A percentile compares a stretch with the other conserved stretches of the same genome.
phyloP scores from a whole-genome alignment of 2,888 invertebrate genomes.

The Schrankia costaestrigalis region DNA sequence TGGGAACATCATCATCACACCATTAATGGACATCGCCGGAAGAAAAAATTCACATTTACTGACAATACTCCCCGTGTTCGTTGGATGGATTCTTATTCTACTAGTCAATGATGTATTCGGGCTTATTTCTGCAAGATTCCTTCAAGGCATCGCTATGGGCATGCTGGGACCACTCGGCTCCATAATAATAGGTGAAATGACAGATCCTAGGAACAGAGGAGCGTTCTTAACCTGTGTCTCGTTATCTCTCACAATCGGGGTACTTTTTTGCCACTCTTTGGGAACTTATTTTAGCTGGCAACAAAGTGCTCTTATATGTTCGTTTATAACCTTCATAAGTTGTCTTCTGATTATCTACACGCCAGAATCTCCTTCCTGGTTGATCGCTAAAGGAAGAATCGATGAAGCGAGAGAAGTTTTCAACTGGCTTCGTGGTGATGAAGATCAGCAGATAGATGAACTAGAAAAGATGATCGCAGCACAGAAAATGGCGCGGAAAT shows the following conservation, averaged over 20 bases:
- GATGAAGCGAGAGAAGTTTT: conserved; percentile 80
- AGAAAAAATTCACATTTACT: conserved; percentile 78
- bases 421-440: conserved; percentile 78
- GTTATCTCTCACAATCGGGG: conserved; percentile 81
- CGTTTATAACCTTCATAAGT: conserved; percentile 71
- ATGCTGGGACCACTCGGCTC: conserved; percentile 77
- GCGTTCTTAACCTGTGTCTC: conserved; percentile 82
- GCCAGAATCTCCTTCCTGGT: conserved; percentile 85
- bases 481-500: conserved; percentile 57
- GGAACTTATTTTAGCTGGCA: conserved; percentile 83
- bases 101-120: conserved; percentile 65
- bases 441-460: conserved; percentile 60
- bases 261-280: conserved; percentile 81
- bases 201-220: conserved; percentile 82
- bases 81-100: conserved; percentile 81
- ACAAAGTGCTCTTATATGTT: conserved; percentile 75
- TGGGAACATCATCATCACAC: conserved; percentile 80
- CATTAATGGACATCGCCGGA: conserved; percentile 79
- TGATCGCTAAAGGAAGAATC: conserved; percentile 79
- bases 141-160: conserved; percentile 79
- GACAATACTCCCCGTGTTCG: conserved; percentile 73
- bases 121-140: conserved; percentile 74
- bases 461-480: conserved; percentile 69
- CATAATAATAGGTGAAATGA: conserved; percentile 81
- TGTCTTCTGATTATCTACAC: conserved; percentile 76